phyloP scores from a whole-genome alignment of 2,113 vertebrate genomes.

The Mobula birostris region DNA sequence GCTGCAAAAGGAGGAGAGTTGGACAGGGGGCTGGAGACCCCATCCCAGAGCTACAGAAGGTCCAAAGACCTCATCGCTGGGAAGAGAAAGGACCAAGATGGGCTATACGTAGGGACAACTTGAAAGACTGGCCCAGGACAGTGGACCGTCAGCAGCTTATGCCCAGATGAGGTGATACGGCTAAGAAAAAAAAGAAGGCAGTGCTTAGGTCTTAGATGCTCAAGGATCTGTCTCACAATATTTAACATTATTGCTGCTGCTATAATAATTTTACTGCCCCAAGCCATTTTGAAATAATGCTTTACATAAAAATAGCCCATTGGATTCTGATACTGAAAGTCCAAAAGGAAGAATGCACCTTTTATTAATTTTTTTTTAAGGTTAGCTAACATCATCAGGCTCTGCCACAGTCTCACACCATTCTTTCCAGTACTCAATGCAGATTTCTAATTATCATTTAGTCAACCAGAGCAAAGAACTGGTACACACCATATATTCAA shows the following conservation, averaged over 20 bases:
- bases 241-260: background rate
- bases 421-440: background rate
- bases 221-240: background rate
- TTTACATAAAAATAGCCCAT: background rate
- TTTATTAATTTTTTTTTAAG: background rate
- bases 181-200: background rate
- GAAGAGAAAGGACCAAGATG: no score
- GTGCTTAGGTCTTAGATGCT: background rate
- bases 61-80: no score
- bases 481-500: background rate
- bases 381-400: background rate
- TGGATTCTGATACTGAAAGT: background rate
- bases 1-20: no score
- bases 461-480: background rate
- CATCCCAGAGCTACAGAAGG: no score
- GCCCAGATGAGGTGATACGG: no score
- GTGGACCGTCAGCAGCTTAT: no score
- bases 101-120: no score
- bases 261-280: background rate
- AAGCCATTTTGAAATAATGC: background rate
- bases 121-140: no score
- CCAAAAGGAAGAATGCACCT: background rate
- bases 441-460: background rate
- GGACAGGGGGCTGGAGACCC: no score
- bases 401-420: background rate